Percentiles rank a stretch among this genome's conserved stretches.
Evolutionary conservation across 2,888 invertebrate species (phyloP).

Genomic region (Drosophila falleni): DNA sequence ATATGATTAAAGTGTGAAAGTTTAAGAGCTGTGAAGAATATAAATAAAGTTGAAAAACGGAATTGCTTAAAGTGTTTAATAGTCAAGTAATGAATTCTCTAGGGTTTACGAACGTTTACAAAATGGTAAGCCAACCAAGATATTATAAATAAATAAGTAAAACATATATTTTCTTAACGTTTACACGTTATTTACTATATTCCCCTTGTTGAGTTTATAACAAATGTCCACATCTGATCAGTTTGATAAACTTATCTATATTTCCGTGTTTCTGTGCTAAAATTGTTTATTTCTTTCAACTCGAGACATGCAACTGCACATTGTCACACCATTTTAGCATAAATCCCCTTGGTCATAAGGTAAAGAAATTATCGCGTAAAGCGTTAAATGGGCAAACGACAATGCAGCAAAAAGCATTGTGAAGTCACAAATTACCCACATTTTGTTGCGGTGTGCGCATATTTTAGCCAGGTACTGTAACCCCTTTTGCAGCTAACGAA

Average conservation of each 20-base stretch:
- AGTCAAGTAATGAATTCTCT: not conserved
- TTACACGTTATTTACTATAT: not conserved
- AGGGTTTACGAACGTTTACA: too few species aligned
- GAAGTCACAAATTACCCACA: slow-evolving; percentile 74
- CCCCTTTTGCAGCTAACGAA: slow-evolving; percentile 37
- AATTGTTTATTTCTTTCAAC: slow-evolving; percentile 35
- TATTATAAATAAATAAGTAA: too few species aligned
- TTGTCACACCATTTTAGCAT: slow-evolving; percentile 57
- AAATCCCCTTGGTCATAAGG: slow-evolving; percentile 38
- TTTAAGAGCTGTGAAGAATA: slow-evolving; percentile 52
- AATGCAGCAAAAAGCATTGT: slow-evolving; percentile 41
- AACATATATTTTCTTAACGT: too few species aligned
- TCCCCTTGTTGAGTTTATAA: not conserved
- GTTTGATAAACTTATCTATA: slow-evolving; percentile 32
- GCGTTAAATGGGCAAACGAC: slow-evolving; percentile 56
- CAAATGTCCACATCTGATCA: slow-evolving; percentile 25
- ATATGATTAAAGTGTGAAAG: slow-evolving; percentile 68
- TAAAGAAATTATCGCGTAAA: slow-evolving; percentile 15
- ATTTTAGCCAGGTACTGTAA: slow-evolving; percentile 56
- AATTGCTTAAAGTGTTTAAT: slow-evolving; percentile 22
- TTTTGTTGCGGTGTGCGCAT: slow-evolving; percentile 70
- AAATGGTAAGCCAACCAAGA: too few species aligned
- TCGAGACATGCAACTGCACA: slow-evolving; percentile 59
- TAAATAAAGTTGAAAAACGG: slow-evolving; percentile 34
- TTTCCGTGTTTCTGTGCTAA: slow-evolving; percentile 55